Percentiles rank a stretch among this genome's conserved stretches.
phyloP scores from a whole-genome alignment of 2,797 vertebrate genomes.

The Rhodeus uyekii region DNA sequence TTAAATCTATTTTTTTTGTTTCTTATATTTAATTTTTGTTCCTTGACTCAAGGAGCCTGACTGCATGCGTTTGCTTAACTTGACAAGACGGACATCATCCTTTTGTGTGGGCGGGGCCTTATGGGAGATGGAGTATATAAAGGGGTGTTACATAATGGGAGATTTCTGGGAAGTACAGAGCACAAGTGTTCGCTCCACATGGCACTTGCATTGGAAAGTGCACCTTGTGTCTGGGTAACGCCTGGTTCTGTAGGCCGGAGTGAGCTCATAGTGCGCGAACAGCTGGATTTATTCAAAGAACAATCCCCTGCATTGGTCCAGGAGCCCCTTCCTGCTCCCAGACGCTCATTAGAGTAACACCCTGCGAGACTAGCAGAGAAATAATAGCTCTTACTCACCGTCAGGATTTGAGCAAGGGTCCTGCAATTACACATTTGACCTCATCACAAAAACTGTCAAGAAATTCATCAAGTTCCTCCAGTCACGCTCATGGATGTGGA shows the following conservation, averaged over 20 bases:
- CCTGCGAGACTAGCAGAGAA: conserved; percentile 57
- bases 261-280: conserved; percentile 73
- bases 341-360: conserved; percentile 67
- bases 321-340: conserved; percentile 43
- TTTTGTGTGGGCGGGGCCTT: neutral
- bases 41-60: neutral
- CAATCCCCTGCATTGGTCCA: conserved; percentile 58
- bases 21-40: neutral
- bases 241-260: conserved; percentile 65
- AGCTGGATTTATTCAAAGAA: conserved; percentile 60
- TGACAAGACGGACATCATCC: neutral
- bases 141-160: conserved; percentile 68
- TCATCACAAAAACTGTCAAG: conserved; percentile 32
- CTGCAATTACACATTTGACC: conserved; percentile 59
- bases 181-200: conserved; percentile 71
- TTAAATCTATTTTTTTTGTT: neutral
- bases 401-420: conserved; percentile 7
- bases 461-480: neutral
- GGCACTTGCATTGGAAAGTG: conserved; percentile 74
- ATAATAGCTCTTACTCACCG: conserved; percentile 3
- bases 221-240: conserved; percentile 69
- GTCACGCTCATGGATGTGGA: neutral
- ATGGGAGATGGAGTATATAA: conserved; percentile 37
- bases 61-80: neutral
- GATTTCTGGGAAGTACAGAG: conserved; percentile 62